A percentile compares a stretch with the other conserved stretches of the same genome.
Conservation (phyloP, 2,797 vertebrate genomes). For the Halcyon smyrnensis region DNA sequence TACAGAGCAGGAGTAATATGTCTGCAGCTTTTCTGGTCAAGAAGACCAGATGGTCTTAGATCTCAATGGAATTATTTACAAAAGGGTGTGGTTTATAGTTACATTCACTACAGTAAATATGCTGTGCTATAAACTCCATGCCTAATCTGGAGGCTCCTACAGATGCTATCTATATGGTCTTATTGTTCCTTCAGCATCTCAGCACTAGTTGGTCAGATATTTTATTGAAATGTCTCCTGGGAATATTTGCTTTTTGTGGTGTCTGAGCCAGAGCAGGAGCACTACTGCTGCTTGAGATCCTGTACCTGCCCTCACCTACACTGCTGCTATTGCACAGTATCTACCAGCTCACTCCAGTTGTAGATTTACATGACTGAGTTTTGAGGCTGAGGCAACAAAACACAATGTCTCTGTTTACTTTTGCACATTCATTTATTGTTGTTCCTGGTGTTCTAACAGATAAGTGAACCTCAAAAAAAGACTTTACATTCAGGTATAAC, state of each 20-base stretch:
- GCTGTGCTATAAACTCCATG: accelerated
- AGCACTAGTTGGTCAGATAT: neutral
- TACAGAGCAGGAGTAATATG: accelerated
- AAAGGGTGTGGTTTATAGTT: neutral
- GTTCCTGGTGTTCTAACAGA: neutral
- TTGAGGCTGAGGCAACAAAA: neutral
- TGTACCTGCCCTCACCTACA: neutral
- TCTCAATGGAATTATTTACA: neutral
- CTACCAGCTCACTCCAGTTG: neutral
- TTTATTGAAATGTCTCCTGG: neutral
- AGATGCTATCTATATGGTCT: neutral
- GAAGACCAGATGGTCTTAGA: neutral
- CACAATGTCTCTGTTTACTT: neutral
- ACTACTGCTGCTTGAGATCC: neutral
- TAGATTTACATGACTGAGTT: neutral
- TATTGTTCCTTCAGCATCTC: neutral
- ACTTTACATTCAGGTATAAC: neutral
- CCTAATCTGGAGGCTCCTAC: neutral
- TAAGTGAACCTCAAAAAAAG: neutral
- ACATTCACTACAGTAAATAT: neutral
- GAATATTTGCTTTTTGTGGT: neutral
- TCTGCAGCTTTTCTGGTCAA: neutral
- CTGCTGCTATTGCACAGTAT: accelerated
- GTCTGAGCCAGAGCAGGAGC: neutral
- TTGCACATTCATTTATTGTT: neutral